Percentiles rank a stretch among this genome's conserved stretches.
Conservation (phyloP, 2,113 vertebrate species). For the Myocastor coypus region DNA sequence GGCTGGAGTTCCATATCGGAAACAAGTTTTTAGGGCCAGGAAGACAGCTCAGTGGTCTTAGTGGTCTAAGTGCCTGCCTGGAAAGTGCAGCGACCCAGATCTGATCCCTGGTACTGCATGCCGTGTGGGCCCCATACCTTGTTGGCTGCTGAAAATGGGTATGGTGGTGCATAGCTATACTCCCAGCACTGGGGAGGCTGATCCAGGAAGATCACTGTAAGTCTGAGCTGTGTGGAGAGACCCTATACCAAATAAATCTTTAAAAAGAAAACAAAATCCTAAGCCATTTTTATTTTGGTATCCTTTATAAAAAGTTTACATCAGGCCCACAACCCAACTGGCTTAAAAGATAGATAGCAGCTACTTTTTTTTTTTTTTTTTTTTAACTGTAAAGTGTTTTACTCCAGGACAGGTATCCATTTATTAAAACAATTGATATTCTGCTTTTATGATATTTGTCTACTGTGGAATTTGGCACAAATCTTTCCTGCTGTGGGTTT, state of each 20-base stretch:
- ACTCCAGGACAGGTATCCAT: slow-evolving; percentile 23
- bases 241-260: too few species aligned
- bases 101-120: too few species aligned
- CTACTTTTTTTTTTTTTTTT: background rate
- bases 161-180: too few species aligned
- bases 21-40: background rate
- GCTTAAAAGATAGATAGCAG: slow-evolving; percentile 57
- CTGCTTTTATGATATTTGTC: slow-evolving; percentile 47
- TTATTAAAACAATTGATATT: slow-evolving; percentile 61
- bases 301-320: slow-evolving; percentile 46
- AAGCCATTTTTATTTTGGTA: background rate
- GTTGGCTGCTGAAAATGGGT: too few species aligned
- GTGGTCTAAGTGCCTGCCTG: too few species aligned
- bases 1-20: background rate
- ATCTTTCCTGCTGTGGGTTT: background rate
- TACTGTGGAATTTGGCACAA: slow-evolving; percentile 51
- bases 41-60: too few species aligned
- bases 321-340: slow-evolving; percentile 35
- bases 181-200: too few species aligned
- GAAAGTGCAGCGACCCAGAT: too few species aligned
- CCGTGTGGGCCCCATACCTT: too few species aligned
- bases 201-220: too few species aligned
- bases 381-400: slow-evolving; percentile 37
- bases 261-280: background rate
- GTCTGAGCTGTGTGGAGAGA: too few species aligned